Conservation (phyloP, 2,888 invertebrate genomes). For the Xestia xanthographa region DNA sequence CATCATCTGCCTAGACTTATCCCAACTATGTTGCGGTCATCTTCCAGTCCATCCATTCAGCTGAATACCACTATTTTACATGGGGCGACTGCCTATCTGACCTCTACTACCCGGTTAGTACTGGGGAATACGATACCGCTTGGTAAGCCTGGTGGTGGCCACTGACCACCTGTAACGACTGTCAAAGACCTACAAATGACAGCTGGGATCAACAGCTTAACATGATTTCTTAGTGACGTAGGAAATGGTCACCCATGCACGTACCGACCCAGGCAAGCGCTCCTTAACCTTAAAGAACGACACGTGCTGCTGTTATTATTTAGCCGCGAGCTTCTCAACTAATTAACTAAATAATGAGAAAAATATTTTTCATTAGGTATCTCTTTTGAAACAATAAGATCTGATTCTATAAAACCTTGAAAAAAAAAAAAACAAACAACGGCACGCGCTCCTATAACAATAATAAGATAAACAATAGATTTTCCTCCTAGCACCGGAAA, state of each 20-base stretch:
- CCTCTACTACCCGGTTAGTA: too few relatives aligned
- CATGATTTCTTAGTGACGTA: not conserved
- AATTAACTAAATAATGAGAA: not conserved
- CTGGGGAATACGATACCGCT: too few relatives aligned
- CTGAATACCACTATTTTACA: too few relatives aligned
- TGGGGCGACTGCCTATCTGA: too few relatives aligned
- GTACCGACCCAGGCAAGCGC: not conserved
- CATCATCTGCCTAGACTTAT: too few relatives aligned
- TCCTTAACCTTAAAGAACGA: not conserved
- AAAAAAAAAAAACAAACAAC: not conserved
- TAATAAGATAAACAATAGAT: not conserved
- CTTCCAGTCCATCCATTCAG: too few relatives aligned
- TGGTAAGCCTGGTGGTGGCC: too few relatives aligned
- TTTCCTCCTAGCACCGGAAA: conserved; percentile 9
- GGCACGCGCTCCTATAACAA: not conserved
- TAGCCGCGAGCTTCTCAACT: not conserved
- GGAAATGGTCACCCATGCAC: not conserved
- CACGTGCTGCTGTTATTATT: not conserved
- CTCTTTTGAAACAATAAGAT: not conserved
- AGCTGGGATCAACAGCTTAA: too few relatives aligned
- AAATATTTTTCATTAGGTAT: not conserved
- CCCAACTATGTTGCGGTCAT: too few relatives aligned
- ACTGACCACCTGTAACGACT: not conserved
- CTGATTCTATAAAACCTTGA: not conserved
- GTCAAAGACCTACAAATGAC: not conserved